Percentiles rank a stretch among this genome's conserved stretches.
These are phyloP conservation scores for Drosophila limbata DNA, from an alignment of 2,888 invertebrate genomes.

Conservation along the genomic window DNA sequence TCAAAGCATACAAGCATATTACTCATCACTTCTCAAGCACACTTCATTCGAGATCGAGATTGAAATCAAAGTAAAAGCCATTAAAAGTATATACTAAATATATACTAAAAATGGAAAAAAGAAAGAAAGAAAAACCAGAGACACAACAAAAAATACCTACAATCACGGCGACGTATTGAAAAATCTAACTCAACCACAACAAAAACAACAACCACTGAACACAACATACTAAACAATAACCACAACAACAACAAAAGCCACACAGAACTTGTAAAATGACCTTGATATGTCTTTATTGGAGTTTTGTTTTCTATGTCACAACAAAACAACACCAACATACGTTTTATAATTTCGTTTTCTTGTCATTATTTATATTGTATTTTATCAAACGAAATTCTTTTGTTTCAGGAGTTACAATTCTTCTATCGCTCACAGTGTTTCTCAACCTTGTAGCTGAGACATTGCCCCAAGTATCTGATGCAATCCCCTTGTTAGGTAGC, in stretches of 20 bases:
- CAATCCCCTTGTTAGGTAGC: slow-evolving; percentile 99
- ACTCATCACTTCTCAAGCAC: slow-evolving; percentile 70
- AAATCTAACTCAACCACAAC: slow-evolving; percentile 15
- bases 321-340: slow-evolving; percentile 59
- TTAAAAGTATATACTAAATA: slow-evolving; percentile 54
- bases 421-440: slow-evolving; percentile 99
- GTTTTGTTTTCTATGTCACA: slow-evolving; percentile 59
- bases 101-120: slow-evolving; percentile 33
- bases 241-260: slow-evolving; percentile 4
- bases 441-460: slow-evolving; percentile 99
- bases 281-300: slow-evolving; percentile 54
- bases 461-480: slow-evolving; percentile 99
- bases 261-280: slow-evolving; percentile 50
- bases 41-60: slow-evolving; percentile 65
- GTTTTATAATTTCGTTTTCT: slow-evolving; percentile 68
- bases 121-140: slow-evolving; percentile 16
- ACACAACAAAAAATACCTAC: slow-evolving; percentile 14
- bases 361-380: slow-evolving; percentile 70
- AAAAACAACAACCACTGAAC: slow-evolving; percentile 40
- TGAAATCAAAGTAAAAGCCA: slow-evolving; percentile 32
- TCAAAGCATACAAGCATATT: slow-evolving; percentile 70
- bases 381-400: slow-evolving; percentile 84
- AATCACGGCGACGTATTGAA: slow-evolving; percentile 3
- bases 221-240: slow-evolving; percentile 23
- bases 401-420: slow-evolving; percentile 98